Evolutionary conservation across 2,888 invertebrate genomes (phyloP).

Genomic region (Yponomeuta cagnagella): DNA sequence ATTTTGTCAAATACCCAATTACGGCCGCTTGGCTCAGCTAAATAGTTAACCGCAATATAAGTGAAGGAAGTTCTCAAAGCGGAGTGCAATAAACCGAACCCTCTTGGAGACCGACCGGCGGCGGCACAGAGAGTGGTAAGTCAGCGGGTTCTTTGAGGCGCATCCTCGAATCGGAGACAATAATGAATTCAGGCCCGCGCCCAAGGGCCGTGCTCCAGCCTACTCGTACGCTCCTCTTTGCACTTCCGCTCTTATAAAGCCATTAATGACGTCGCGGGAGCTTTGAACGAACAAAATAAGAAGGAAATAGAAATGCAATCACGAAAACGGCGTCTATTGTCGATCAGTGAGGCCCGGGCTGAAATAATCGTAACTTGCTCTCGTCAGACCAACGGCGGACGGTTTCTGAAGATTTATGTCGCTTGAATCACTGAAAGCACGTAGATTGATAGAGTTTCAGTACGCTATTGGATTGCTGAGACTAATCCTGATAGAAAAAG

Average conservation of each 20-base stretch:
- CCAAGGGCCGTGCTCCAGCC: conserved; percentile 38
- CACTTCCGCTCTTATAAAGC: conserved; percentile 64
- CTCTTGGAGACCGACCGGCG: conserved; percentile 41
- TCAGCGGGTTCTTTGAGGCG: conserved; percentile 71
- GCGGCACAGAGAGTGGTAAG: conserved; percentile 40
- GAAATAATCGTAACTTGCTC: conserved; percentile 11
- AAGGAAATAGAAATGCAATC: conserved; percentile 53
- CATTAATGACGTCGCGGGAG: conserved; percentile 59
- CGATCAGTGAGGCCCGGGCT: conserved; percentile 9
- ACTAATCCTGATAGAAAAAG: background rate
- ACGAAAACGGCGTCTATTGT: conserved; percentile 31
- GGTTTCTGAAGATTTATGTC: background rate
- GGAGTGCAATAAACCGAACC: conserved; percentile 58
- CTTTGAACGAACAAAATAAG: conserved; percentile 59
- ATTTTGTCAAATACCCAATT: no score
- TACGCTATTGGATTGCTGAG: background rate
- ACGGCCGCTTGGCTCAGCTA: conserved; percentile 5
- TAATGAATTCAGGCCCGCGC: conserved; percentile 61
- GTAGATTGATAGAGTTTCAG: background rate
- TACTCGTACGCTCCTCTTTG: conserved; percentile 62
- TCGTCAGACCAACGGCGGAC: background rate
- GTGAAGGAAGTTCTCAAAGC: conserved; percentile 39
- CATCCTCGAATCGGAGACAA: conserved; percentile 59
- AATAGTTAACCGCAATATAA: conserved; percentile 37
- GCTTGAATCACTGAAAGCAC: background rate